These are phyloP conservation scores for Micrasema longulum DNA, from an alignment of 1,140 invertebrate species.

Conservation along the genomic window DNA sequence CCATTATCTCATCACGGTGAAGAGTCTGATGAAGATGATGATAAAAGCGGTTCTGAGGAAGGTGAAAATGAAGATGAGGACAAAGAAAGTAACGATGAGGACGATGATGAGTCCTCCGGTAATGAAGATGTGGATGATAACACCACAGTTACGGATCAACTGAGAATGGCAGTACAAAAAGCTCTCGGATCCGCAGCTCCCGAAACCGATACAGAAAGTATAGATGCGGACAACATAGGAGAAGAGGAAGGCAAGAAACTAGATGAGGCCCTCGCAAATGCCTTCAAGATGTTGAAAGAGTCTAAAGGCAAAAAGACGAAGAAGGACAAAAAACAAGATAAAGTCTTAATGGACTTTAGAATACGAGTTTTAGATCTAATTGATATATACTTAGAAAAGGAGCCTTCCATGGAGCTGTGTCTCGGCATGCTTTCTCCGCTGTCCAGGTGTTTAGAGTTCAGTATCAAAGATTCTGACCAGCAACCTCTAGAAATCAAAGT, in stretches of 20 bases:
- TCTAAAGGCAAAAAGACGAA: conserved; percentile 71
- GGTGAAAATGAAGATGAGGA: conserved; percentile 60
- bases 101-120: conserved; percentile 59
- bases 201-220: conserved; percentile 75
- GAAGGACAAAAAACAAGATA: conserved; percentile 75
- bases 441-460: conserved; percentile 74
- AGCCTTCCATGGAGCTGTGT: conserved; percentile 73
- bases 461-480: conserved; percentile 76
- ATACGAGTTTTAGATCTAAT: conserved; percentile 77
- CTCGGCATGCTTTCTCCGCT: conserved; percentile 77
- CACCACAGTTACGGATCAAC: conserved; percentile 74
- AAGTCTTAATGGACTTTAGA: conserved; percentile 76
- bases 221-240: conserved; percentile 81
- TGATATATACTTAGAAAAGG: conserved; percentile 77
- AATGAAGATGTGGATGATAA: conserved; percentile 70
- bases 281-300: conserved; percentile 76
- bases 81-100: conserved; percentile 60
- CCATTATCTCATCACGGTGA: conserved; percentile 67
- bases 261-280: conserved; percentile 76
- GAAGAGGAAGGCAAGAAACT: conserved; percentile 81
- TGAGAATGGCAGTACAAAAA: conserved; percentile 74
- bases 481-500: conserved; percentile 74
- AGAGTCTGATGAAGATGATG: conserved; percentile 62
- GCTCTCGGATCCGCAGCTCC: conserved; percentile 70
- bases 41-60: conserved; percentile 58